Percentiles rank a stretch among this genome's conserved stretches.
phyloP scores from a whole-genome alignment of 1,140 invertebrate species.

The Sipha flava region DNA sequence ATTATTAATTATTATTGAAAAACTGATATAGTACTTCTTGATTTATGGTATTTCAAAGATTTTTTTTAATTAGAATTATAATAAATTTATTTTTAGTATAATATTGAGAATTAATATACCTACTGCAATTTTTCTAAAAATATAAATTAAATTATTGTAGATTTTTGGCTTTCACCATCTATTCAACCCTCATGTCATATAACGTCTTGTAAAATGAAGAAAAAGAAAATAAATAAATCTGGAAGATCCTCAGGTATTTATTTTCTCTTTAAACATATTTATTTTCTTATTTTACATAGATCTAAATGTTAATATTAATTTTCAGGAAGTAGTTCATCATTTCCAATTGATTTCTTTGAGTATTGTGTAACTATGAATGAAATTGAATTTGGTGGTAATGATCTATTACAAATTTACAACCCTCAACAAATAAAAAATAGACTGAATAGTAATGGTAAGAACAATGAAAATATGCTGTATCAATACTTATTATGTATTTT shows the following conservation, averaged over 20 bases:
- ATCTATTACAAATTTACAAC: conserved; percentile 91
- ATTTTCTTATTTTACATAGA: background rate
- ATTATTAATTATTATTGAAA: too few species aligned
- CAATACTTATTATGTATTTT: background rate
- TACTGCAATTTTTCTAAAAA: too few species aligned
- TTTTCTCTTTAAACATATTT: background rate
- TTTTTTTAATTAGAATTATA: too few species aligned
- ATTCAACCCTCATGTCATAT: conserved; percentile 57
- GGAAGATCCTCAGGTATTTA: conserved; percentile 49
- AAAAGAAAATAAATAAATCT: conserved; percentile 52
- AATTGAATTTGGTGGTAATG: conserved; percentile 91
- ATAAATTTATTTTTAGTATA: too few species aligned
- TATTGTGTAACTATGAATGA: conserved; percentile 84
- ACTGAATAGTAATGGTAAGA: conserved; percentile 70
- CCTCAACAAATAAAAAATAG: conserved; percentile 87
- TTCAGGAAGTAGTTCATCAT: conserved; percentile 50
- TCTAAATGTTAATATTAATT: background rate
- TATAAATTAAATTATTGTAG: conserved; percentile 38
- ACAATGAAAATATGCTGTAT: conserved; percentile 66
- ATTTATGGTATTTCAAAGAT: too few species aligned
- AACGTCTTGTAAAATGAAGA: conserved; percentile 46
- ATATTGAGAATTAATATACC: too few species aligned
- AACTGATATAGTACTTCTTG: too few species aligned
- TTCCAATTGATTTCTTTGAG: conserved; percentile 95
- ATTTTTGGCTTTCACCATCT: conserved; percentile 70